A percentile compares a stretch with the other conserved stretches of the same genome.
Conservation (phyloP, 2,888 invertebrate genomes). For the Eremobia ochroleuca region DNA sequence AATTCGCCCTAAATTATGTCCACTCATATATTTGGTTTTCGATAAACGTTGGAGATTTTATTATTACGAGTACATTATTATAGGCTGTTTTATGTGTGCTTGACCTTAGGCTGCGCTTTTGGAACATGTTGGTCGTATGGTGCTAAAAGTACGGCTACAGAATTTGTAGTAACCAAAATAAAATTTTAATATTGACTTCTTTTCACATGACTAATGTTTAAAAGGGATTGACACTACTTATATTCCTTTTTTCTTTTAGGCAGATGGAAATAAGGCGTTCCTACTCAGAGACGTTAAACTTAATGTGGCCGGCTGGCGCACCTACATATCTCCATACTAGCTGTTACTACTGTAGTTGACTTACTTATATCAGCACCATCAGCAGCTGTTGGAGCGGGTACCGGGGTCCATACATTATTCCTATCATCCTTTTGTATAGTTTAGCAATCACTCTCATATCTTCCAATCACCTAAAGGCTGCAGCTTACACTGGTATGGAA, state of each 20-base stretch:
- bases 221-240: background rate
- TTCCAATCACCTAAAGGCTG: background rate
- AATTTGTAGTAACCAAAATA: background rate
- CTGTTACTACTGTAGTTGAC: background rate
- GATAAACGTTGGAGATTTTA: constrained; percentile 46
- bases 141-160: constrained; percentile 3
- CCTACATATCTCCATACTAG: background rate
- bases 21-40: constrained; percentile 58
- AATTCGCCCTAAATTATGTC: constrained; percentile 58
- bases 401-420: background rate
- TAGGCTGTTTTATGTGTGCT: constrained; percentile 14
- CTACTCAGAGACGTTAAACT: background rate
- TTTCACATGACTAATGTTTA: background rate
- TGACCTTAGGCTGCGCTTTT: constrained; percentile 33
- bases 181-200: too few species aligned
- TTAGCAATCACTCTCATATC: background rate
- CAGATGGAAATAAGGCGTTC: background rate
- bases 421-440: background rate
- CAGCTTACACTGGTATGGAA: background rate
- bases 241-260: background rate
- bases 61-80: constrained; percentile 43
- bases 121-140: background rate
- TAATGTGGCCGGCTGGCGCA: background rate
- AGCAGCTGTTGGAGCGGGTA: background rate
- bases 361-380: background rate